phyloP scores from a whole-genome alignment of 2,113 vertebrate species.

The Pipa parva region DNA sequence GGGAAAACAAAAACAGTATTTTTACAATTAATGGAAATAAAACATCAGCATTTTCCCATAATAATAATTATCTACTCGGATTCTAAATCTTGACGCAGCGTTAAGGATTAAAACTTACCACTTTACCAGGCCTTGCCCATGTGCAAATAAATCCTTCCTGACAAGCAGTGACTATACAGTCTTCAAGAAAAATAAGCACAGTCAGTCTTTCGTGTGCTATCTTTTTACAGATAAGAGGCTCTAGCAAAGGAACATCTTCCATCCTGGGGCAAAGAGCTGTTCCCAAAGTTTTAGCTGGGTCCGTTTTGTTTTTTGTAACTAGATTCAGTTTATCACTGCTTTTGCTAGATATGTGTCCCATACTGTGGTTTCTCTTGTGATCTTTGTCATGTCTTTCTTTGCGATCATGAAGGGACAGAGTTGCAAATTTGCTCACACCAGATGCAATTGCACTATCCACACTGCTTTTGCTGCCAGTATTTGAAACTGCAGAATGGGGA shows the following conservation, averaged over 20 bases:
- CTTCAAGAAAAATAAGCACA: constrained; percentile 98
- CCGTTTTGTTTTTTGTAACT: constrained; percentile 79
- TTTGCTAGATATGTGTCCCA: constrained; percentile 99
- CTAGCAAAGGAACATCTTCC: constrained; percentile 95
- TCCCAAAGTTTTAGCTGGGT: constrained; percentile 91
- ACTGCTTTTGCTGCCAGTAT: constrained; percentile 81
- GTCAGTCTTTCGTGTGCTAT: constrained; percentile 98
- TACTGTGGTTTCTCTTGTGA: constrained; percentile 98
- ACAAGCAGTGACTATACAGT: constrained; percentile 99
- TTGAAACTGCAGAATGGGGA: constrained; percentile 84
- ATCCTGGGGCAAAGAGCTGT: constrained; percentile 90
- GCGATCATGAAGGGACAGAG: constrained; percentile 90
- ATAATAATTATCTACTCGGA: constrained; percentile 64
- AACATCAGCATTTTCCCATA: constrained; percentile 59
- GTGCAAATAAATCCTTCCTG: constrained; percentile 99
- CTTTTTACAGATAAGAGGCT: constrained; percentile 99
- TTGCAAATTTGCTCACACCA: constrained; percentile 94
- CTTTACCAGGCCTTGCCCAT: constrained; percentile 98
- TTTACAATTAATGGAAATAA: constrained; percentile 70
- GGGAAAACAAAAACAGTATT: constrained; percentile 51
- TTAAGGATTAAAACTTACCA: constrained; percentile 92
- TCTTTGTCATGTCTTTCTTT: constrained; percentile 97
- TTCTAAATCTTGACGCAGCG: constrained; percentile 67
- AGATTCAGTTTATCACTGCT: constrained; percentile 98
- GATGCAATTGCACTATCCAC: constrained; percentile 84